Base-by-base conservation (phyloP, 2,113 vertebrate species). In the Pardalotus punctatus region DNA sequence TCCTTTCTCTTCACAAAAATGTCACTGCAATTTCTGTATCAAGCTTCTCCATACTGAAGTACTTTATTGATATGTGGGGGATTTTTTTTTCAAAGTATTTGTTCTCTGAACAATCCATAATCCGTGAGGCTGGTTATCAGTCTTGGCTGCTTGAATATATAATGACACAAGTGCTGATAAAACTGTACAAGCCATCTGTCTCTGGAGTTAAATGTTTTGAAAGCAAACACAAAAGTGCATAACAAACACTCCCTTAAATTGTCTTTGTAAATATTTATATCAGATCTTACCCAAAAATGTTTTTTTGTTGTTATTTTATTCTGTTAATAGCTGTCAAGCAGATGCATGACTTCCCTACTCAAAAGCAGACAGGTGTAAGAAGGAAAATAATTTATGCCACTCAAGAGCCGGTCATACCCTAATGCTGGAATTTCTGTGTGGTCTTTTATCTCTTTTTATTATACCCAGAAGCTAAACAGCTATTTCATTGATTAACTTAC, bases 231-330 rank as follows among this genome's bases (percentile, higher is more conserved):
- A 85, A 95, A 94, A 95, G 76, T 85, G 95, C 80, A 89, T 86
- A 90, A 92, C 53, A 94, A 90, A 91, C 88, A 94, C 31, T 91
- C 81, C 45, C 80, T 95, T 92, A 97, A 93, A 87, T 90, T 86
- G 61, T 94, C 92, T 97, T 92, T 88, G 81, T 97, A 97, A 97
- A 96, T 97, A 96, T 96, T 97, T 96, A 93, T 95, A 94, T 95
- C 88, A 88, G 74, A 74, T 93, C 77, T 96, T 81, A 80, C 77
- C 33, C 40, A 3, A 81, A 93, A 94, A 77, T 36, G 48, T 13
- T 69, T 88, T 94, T 90, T 85, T 90, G 66, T 83, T 96, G 71
- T 94, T 93, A 79, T 96, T 96, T 92, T 96, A 84, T 88, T 95
- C 72, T 42, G 58, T 95, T 96, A 94, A 95, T 70, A 85, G 64